These are phyloP conservation scores for Polylopha cassiicola DNA, from an alignment of 2,888 invertebrate genomes.

Conservation along the genomic window DNA sequence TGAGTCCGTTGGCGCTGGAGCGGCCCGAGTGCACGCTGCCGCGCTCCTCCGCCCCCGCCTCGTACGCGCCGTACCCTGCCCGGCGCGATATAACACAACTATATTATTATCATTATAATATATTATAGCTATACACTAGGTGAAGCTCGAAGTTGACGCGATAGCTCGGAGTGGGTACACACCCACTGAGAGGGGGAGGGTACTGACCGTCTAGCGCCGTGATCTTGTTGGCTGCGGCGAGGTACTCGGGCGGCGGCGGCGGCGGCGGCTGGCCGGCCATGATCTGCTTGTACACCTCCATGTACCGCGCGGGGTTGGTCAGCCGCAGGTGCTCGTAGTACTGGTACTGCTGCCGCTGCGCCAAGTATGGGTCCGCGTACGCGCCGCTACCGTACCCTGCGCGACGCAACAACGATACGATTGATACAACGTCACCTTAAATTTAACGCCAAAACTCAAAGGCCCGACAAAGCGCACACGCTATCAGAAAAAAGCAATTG, in stretches of 20 bases:
- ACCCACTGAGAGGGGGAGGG: constrained; percentile 10
- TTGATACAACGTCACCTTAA: too few relatives aligned
- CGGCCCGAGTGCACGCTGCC: constrained; percentile 90
- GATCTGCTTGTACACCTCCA: constrained; percentile 86
- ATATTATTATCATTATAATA: too few relatives aligned
- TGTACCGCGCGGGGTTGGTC: constrained; percentile 87
- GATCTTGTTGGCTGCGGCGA: constrained; percentile 25
- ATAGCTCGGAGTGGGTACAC: constrained; percentile 22
- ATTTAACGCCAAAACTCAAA: too few relatives aligned
- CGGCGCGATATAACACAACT: too few relatives aligned
- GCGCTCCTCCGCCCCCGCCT: constrained; percentile 76
- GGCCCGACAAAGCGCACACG: too few relatives aligned
- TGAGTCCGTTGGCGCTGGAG: constrained; percentile 86
- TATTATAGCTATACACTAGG: too few relatives aligned
- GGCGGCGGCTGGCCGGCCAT: constrained; percentile 60
- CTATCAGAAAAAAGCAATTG: too few relatives aligned
- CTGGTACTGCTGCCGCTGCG: constrained; percentile 81
- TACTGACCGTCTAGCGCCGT: constrained; percentile 17
- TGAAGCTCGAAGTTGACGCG: constrained; percentile 30
- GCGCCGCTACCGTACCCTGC: constrained; percentile 24
- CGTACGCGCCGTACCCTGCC: constrained; percentile 46
- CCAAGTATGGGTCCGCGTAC: constrained; percentile 67
- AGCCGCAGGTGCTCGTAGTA: constrained; percentile 87
- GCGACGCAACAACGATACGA: too few relatives aligned
- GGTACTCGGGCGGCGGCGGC: constrained; percentile 27